Evolutionary conservation across 2,797 vertebrate genomes (phyloP), one percentile per base, ranked within the genome.

Genomic region (Triplophysa yarkandensis): DNA sequence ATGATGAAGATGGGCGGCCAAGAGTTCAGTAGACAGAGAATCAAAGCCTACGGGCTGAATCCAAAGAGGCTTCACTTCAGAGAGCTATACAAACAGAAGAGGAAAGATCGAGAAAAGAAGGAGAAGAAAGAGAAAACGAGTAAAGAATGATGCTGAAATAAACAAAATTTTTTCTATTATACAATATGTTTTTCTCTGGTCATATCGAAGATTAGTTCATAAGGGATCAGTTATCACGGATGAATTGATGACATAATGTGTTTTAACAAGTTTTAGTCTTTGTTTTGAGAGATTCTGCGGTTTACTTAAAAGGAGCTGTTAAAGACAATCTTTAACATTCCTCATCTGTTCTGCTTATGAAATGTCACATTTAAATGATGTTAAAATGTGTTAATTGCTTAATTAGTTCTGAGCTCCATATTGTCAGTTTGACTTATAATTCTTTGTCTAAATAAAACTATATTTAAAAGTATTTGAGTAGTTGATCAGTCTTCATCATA

Each of bases 11-110:
- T 97, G 4, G 91, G 93, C 0, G 93, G 94, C 7, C 81, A 39
- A 0, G 91, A 94, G 73, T 97, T 98, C 87, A 96, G 91, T 61
- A 83, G 86, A 46, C 91, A 93, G 83, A 90, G 95, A 82, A 88
- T 98, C 67, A 91, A 88, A 81, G 95, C 96, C 0, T 98, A 94
- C 0, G 95, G 96, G 2, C 90, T 98, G 63, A 96, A 98, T 82
- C 93, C 95, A 27, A 95, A 94, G 81, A 90, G 91, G 68, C 82
- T 97, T 57, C 91, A 89, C 79, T 95, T 93, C 86, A 92, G 90
- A 71, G 94, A 94, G 88, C 87, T 94, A 0, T 90, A 89, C 80
- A 83, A 88, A 25, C 87, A 92, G 81, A 92, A 78, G 72, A 79
- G 82, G 2, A 92, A 90, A 85, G 64, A 73, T 0, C 81, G 85